Evolutionary conservation across 2,888 invertebrate genomes (phyloP), one percentile per base, ranked within the genome.

Genomic region (Thereva unica): DNA sequence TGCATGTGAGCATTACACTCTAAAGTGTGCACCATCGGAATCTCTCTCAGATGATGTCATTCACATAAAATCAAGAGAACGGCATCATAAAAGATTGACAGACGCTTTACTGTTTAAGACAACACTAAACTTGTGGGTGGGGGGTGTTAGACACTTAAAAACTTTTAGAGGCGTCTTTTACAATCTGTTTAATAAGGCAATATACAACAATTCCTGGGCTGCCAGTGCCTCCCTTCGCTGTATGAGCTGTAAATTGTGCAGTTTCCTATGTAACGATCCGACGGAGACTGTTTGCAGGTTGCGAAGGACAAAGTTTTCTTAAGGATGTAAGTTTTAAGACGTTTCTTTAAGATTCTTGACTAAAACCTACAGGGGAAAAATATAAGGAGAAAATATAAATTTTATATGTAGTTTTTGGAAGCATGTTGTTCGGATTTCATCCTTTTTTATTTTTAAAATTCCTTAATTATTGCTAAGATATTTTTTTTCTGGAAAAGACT

Each of bases 211-310:
- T 61, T 1, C 41, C 4, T 50, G 9, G 50, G 34, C 10, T 23
- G 41, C 50, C 23, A 45, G 12, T 37, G 12, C 47, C 47, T 9
- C 37, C 34, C 23, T 23, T 23, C 23, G 45, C 42, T 42, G 50
- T 66, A 66, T 56, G 64, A 68, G 63, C 66, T 68, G 68, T 55
- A 50, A 68, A 68, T 38, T 61, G 59, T 54, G 47, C 53, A 59
- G 45, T 66, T 66, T 66, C 66, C 61, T 68, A 42, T 55, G 54
- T 61, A 68, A 68, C 65, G 61, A 50, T 56, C 54, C 61, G 59
- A 52, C 37, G 35, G 9, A 23, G 47, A n/a, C 45, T 34, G 35
- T 64, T 4, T 50, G 23, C 8, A 50, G 23, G 23, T 23, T 23
- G 23, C 23, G 1, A 23, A 23, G 23, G 23, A 23, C 23, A 23